Conservation (phyloP, 2,888 invertebrate species). For the Augiades crinisus region DNA sequence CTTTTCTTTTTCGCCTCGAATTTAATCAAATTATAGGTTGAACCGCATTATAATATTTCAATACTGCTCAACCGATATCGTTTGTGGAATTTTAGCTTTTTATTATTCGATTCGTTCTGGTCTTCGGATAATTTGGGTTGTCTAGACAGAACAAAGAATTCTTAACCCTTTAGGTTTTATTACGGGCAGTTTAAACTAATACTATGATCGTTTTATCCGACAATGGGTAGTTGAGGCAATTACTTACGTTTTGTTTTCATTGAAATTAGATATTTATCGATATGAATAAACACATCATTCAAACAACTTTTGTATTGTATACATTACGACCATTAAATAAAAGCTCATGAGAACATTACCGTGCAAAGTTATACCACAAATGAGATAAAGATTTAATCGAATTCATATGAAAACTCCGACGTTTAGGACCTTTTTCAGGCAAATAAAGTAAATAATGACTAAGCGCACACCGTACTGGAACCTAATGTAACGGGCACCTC, state of each 20-base stretch:
- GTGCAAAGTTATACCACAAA: no score
- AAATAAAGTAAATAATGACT: constrained; percentile 64
- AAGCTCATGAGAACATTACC: no score
- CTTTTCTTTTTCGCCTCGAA: constrained; percentile 71
- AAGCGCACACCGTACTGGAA: constrained; percentile 61
- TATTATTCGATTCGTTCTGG: constrained; percentile 70
- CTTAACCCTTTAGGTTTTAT: constrained; percentile 40
- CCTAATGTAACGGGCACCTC: constrained; percentile 65
- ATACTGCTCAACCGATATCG: constrained; percentile 71
- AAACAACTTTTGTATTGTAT: no score
- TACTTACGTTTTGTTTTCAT: no score
- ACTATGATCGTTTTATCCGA: not conserved
- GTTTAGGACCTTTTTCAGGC: constrained; percentile 37
- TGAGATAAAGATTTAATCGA: not conserved
- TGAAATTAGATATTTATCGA: no score
- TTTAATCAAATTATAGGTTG: constrained; percentile 81
- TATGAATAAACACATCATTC: no score
- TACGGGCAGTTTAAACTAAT: not conserved
- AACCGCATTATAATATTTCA: constrained; percentile 78
- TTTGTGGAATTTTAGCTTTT: constrained; percentile 76
- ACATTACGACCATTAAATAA: no score
- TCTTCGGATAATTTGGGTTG: constrained; percentile 67
- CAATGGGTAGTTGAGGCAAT: no score
- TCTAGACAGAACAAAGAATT: constrained; percentile 66
- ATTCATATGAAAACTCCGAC: not conserved